Evolutionary conservation across 2,888 invertebrate genomes (phyloP), one percentile per base, ranked within the genome.

Genomic region (Spilarctia lutea): DNA sequence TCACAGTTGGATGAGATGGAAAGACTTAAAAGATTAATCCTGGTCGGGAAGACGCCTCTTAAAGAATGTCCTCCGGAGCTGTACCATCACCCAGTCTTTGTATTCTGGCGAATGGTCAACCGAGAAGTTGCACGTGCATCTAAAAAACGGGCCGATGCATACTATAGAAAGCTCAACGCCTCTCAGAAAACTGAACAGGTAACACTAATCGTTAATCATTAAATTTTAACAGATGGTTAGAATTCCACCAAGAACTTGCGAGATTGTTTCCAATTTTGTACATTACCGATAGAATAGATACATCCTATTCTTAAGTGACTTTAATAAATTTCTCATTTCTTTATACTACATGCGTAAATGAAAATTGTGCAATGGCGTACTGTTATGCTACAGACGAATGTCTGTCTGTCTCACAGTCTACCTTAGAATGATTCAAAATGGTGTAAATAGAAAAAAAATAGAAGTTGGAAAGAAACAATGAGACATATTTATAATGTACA

Each of bases 41-140:
- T 97, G 42, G 96, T 96, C 68, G 97, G 97, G 48, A 96, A 96
- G 87, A 97, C 97, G 68, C 97, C 97, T 0, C 90, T 97, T 60
- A 96, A 96, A 81, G 96, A 97, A 82, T 97, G 97, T 68, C 97
- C 97, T 0, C 95, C 96, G 6, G 97, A 97, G 86, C 94, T 97
- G 88, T 96, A 94, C 83, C 93, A 96, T 77, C 97, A 97, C 90
- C 97, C 97, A 0, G 96, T 97, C 7, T 97, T 97, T 90, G 96
- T 96, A n/a, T 97, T 97, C 84, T 97, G 97, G 96, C 88, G 95
- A 65, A 96, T 96, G 93, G 96, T 96, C 72, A 96, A 96, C 83
- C 88, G 91, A n/a, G 96, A 96, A 83, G 96, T 96, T 2, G 94
- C 93, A 2, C 91, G 87, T 67, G 95, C 95, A 1, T 94, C 94